Base-by-base conservation (phyloP, 2,888 invertebrate genomes). In the Zaprionus bogoriensis region DNA sequence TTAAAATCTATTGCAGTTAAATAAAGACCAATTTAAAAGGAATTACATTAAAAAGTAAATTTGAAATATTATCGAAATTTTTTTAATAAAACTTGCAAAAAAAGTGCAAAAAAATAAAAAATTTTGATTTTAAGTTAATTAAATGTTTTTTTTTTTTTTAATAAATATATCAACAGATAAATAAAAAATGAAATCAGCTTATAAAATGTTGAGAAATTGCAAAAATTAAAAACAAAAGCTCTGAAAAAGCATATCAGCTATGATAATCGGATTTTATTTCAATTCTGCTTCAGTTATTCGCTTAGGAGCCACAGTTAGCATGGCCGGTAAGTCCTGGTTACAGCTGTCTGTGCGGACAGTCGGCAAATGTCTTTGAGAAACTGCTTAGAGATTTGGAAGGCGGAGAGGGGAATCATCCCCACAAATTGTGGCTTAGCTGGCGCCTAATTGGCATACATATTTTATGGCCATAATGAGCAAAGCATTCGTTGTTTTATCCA, bases 401-500 rank as follows among this genome's bases (percentile, higher is more conserved):
- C n/a, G n/a, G n/a, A n/a, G n/a, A n/a, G n/a, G n/a, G n/a, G n/a
- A n/a, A n/a, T n/a, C 19, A 6, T 12, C 32, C 14, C 46, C 60
- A 60, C 61, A 67, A 50, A 44, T 55, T 59, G 67, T 30, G 67
- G 53, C 42, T 42, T 25, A 39, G 45, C 38, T 45, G 39, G 23
- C 45, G 38, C 32, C 55, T 68, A 74, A 71, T 74, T 74, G 71
- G 44, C 63, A 74, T 68, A 36, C 39, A 74, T 59, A 68, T 63
- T 74, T 74, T 17, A 62, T 71, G 69, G 36, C 12, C 48, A 42
- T 71, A 67, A 61, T 67, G 74, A 70, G 57, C 19, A 32, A 23
- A 32, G 51, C 30, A 50, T n/a, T 27, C 41, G 19, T 17, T 20
- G 23, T 3, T 36, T 17, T 36, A 9, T 28, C 19, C 39, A 2